Evolutionary conservation across 2,113 vertebrate species (phyloP).

Genomic region (Elachura formosa): DNA sequence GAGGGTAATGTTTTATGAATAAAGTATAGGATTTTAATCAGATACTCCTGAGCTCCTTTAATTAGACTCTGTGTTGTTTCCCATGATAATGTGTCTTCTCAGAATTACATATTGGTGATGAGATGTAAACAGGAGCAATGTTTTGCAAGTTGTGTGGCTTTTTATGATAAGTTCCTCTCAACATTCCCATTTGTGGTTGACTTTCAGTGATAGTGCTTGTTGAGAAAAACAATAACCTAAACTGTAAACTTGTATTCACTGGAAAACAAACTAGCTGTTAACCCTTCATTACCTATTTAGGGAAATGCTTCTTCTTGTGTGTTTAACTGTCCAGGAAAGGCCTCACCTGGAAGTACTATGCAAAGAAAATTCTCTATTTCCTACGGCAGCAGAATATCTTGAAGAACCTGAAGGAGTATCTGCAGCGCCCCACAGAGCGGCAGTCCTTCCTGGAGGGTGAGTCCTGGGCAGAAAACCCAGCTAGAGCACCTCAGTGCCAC

Average conservation of each 20-base stretch:
- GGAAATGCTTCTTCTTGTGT: not conserved
- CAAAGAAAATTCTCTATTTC: slow-evolving; percentile 98
- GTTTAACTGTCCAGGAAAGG: slow-evolving; percentile 80
- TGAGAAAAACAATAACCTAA: not conserved
- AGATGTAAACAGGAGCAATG: not conserved
- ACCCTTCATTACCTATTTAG: not conserved
- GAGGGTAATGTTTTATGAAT: not conserved
- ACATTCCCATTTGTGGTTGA: not conserved
- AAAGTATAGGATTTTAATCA: not conserved
- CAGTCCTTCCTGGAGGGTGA: slow-evolving; percentile 89
- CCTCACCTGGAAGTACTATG: slow-evolving; percentile 95
- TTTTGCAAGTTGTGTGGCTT: not conserved
- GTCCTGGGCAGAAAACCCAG: not conserved
- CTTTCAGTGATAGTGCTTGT: not conserved
- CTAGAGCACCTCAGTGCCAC: not conserved
- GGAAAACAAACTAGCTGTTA: not conserved
- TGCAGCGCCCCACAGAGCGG: slow-evolving; percentile 80
- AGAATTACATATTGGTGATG: not conserved
- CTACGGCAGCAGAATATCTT: slow-evolving; percentile 92
- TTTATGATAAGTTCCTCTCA: not conserved
- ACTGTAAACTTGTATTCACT: not conserved
- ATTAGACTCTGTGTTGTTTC: not conserved
- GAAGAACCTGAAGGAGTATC: slow-evolving; percentile 86
- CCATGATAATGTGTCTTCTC: not conserved
- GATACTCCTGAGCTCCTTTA: not conserved